A percentile compares a stretch with the other conserved stretches of the same genome.
Conservation (phyloP, 2,888 invertebrate genomes). For the Argyresthia albistria region DNA sequence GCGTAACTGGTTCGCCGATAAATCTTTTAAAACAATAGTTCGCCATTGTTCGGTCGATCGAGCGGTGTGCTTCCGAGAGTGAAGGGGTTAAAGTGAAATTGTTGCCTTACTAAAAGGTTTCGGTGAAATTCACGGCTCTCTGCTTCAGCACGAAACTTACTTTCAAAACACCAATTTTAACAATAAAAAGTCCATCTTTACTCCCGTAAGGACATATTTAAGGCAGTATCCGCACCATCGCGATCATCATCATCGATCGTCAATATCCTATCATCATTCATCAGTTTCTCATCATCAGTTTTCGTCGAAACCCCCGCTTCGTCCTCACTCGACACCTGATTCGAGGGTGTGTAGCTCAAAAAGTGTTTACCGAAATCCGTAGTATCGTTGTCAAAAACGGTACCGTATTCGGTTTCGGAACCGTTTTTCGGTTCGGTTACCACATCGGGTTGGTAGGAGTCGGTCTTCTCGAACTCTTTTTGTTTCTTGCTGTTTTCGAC, state of each 20-base stretch:
- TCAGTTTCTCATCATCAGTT: slow-evolving; percentile 17
- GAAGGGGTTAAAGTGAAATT: no score
- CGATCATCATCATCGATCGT: background rate
- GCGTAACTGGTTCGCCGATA: no score
- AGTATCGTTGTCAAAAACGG: slow-evolving; percentile 30
- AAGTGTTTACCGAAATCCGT: slow-evolving; percentile 61
- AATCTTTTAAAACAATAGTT: no score
- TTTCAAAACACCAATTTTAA: no score
- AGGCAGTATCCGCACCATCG: slow-evolving; percentile 27
- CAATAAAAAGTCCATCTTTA: slow-evolving; percentile 10
- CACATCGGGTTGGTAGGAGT: slow-evolving; percentile 20
- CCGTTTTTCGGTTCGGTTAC: slow-evolving; percentile 24
- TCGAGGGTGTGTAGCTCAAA: slow-evolving; percentile 27
- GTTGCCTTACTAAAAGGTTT: no score
- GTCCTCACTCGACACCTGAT: slow-evolving; percentile 42
- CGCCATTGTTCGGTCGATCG: no score
- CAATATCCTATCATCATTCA: no score
- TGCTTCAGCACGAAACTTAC: no score
- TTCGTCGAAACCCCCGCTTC: slow-evolving; percentile 20
- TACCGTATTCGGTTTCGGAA: slow-evolving; percentile 23
- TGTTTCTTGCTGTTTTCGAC: slow-evolving; percentile 68
- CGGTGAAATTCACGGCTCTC: no score
- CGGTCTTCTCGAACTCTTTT: slow-evolving; percentile 40
- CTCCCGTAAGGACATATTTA: slow-evolving; percentile 53
- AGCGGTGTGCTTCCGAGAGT: no score